These are phyloP conservation scores for Ammospiza nelsoni DNA, from an alignment of 2,113 vertebrate species.

Conservation along the genomic window DNA sequence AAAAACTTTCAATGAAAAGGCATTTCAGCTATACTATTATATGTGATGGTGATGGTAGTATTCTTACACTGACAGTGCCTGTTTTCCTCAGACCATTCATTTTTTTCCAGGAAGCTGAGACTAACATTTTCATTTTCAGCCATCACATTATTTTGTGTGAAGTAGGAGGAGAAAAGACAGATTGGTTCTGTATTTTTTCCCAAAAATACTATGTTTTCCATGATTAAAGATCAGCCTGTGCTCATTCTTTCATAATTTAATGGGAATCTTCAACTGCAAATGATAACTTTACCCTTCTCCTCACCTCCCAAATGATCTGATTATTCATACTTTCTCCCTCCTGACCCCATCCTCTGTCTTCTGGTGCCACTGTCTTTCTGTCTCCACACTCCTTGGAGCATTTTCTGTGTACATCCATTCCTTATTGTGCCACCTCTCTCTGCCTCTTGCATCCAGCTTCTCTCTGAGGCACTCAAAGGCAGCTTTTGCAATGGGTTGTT, in stretches of 20 bases:
- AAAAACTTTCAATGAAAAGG: not conserved
- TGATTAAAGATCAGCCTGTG: not conserved
- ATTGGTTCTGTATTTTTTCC: not conserved
- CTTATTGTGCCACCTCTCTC: not conserved
- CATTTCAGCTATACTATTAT: not conserved
- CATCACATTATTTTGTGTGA: not conserved
- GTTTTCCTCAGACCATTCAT: not conserved
- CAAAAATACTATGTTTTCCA: not conserved
- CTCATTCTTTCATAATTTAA: not conserved
- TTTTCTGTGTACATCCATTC: not conserved
- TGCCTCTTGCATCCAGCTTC: not conserved
- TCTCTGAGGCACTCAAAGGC: not conserved
- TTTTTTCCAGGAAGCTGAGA: not conserved
- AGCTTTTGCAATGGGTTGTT: not conserved
- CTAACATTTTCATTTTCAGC: not conserved
- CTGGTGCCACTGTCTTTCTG: not conserved
- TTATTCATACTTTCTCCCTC: not conserved
- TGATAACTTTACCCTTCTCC: not conserved
- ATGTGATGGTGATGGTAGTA: not conserved
- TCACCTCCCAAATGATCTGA: not conserved
- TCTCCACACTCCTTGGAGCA: not conserved
- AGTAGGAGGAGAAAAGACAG: not conserved
- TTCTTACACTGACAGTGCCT: not conserved
- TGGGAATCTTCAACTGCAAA: not conserved
- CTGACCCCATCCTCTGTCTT: not conserved